Base-by-base conservation (phyloP, 2,888 invertebrate species). In the Athrips mouffetella region DNA sequence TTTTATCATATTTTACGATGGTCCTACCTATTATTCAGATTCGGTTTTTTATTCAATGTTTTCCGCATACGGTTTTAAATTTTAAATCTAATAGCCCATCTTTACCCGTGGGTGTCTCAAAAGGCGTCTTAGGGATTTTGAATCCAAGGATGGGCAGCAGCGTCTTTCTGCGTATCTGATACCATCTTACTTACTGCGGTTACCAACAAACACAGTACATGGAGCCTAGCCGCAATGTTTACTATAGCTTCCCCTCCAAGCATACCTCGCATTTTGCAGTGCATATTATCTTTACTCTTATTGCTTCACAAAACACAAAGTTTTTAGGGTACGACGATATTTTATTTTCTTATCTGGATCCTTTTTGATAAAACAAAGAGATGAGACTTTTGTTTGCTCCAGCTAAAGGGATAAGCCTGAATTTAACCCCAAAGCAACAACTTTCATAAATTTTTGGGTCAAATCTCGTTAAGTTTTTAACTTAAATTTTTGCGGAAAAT, bases 261-360 rank as follows among this genome's bases (percentile, higher is more conserved):
- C n/a, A n/a, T n/a, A n/a, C 21, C 21, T 37, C 13, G 5, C n/a
- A 4, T 37, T 21, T 37, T 37, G n/a, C 7, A 37, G 11, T 47
- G 50, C 57, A 57, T 57, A 59, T 52, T 50, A 57, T 55, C 53
- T 57, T 54, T 54, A 58, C 46, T 48, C 47, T 48, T 33, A 13
- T n/a, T n/a, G n/a, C n/a, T n/a, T n/a, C n/a, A n/a, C n/a, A n/a
- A n/a, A n/a, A n/a, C n/a, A 20, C 37, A 18, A 20, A 21, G 30
- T 49, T 47, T 45, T 49, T 13, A 48, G 47, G 53, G 48, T 51
- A 18, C 30, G 31, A 45, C 40, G 49, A 37, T 20, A 21, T 37
- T 37, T 37, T n/a, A n/a, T 44, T 44, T 18, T 44, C 8, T 44
- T 31, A 44, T 44, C 44, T 44, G 13, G 31, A 31, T 44, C 13